Evolutionary conservation across 2,797 vertebrate genomes (phyloP), one percentile per base, ranked within the genome.

Genomic region (Fistularia commersonii): DNA sequence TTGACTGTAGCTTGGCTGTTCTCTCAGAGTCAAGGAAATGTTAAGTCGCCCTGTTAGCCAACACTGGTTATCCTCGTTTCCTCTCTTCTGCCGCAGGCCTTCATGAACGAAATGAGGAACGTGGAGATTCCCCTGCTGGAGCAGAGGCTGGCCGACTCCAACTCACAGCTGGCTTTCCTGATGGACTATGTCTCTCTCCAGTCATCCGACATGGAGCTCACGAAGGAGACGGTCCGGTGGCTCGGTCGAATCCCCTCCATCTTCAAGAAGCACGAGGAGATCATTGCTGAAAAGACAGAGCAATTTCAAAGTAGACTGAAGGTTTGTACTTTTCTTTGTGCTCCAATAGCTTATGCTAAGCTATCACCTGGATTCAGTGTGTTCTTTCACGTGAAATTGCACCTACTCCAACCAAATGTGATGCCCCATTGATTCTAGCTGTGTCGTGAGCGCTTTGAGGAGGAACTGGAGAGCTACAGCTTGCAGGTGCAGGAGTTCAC

Each of bases 251-350:
- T 96, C 91, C 90, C 91, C n/a, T 86, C 67, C 8, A 80, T 94
- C 72, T 93, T 97, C 59, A 83, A 90, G 5, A 85, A 93, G 41
- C 91, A 96, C 71, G 68, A 59, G n/a, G 87, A 87, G 52, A 95
- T 95, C 8, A 33, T 88, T 14, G 48, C 66, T 42, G 87, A 91
- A 38, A 96, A 91, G 77, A 91, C 85, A 1, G 73, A 86, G 32
- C 87, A 90, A 41, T 95, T 91, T 69, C 93, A 96, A 79, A 81
- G 83, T 8, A 78, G 72, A 13, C 91, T 96, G 31, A 91, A 93
- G 92, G 92, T 95, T 51, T 7, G 1, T 11, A 6, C 12, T 42
- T 52, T 35, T 35, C 4, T 10, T 6, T 41, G 5, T 45, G 31
- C 8, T 35, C 34, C 34, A 35, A 8, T 35, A 6, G 6, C 6